Base-by-base conservation (phyloP, 1,140 invertebrate genomes). In the Drosophila auraria region DNA sequence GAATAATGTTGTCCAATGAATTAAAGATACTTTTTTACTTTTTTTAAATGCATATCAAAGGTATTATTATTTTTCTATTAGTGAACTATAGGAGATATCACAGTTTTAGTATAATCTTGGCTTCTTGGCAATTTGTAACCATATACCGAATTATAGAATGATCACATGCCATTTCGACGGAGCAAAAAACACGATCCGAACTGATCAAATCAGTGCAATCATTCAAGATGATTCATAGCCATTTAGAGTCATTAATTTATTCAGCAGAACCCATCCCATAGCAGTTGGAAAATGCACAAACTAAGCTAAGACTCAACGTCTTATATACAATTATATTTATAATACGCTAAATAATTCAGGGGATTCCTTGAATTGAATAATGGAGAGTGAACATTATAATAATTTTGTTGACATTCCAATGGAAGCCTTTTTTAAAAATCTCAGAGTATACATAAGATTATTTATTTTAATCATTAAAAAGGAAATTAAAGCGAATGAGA, bases 181-280 rank as follows among this genome's bases (percentile, higher is more conserved):
- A 38, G 30, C n/a, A 38, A 33, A 40, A 11, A 14, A 12, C 47
- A 40, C 63, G 50, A 71, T 30, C 11, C 7, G 20, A 42, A n/a
- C 0, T 20, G 7, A 36, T 25, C n/a, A n/a, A 70, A 53, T 69
- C 49, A 23, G 50, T 71, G 23, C 68, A 72, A 61, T 73, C 17
- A 53, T 23, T 36, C 14, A 6, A 15, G 20, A 27, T 71, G 70
- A 73, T 25, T 73, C 70, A 73, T 30, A n/a, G 2, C 27, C 40
- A 20, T 47, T 70, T 5, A 20, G 25, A 50, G 54, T 42, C 54
- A 51, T 72, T 25, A 60, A 71, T 57, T 40, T 44, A 71, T 47
- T 44, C 49, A 23, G 5, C 23, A 38, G n/a, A 71, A 68, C 53
- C 36, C 9, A 59, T 50, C 25, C 51, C 65, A 71, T 17, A 49